These are phyloP conservation scores for Dasyornis broadbenti DNA, from an alignment of 2,113 vertebrate genomes.

Conservation along the genomic window DNA sequence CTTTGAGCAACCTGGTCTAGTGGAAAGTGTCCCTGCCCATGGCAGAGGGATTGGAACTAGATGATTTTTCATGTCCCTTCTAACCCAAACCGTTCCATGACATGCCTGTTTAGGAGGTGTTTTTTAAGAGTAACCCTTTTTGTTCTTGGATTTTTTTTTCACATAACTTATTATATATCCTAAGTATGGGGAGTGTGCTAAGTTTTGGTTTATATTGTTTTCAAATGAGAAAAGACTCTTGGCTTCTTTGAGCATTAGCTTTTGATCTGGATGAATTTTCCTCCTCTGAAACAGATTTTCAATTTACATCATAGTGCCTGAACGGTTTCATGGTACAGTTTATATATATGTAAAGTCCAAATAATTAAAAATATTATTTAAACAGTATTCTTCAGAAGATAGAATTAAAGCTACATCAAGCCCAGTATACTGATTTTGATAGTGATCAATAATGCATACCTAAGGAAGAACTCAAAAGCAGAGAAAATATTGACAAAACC, in stretches of 20 bases:
- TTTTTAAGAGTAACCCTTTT: neutral
- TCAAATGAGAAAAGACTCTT: neutral
- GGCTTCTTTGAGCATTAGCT: neutral
- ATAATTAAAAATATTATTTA: neutral
- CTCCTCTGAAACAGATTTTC: neutral
- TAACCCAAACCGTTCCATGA: neutral
- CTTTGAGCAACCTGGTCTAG: neutral
- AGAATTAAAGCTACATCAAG: neutral
- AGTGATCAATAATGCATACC: neutral
- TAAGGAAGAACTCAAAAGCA: neutral
- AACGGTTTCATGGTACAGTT: neutral
- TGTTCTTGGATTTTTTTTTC: neutral
- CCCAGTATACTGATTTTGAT: neutral
- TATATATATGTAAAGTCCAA: neutral
- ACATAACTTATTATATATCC: neutral
- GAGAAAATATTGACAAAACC: neutral
- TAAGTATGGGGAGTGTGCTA: neutral
- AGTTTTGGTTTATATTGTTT: neutral
- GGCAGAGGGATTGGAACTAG: neutral
- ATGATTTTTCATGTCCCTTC: neutral
- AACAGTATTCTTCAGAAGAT: neutral
- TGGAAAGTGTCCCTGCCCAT: neutral
- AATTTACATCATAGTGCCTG: neutral
- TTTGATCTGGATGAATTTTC: neutral
- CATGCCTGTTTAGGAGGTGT: neutral